Evolutionary conservation across 2,113 vertebrate species (phyloP).

Genomic region (Onychostoma macrolepis): DNA sequence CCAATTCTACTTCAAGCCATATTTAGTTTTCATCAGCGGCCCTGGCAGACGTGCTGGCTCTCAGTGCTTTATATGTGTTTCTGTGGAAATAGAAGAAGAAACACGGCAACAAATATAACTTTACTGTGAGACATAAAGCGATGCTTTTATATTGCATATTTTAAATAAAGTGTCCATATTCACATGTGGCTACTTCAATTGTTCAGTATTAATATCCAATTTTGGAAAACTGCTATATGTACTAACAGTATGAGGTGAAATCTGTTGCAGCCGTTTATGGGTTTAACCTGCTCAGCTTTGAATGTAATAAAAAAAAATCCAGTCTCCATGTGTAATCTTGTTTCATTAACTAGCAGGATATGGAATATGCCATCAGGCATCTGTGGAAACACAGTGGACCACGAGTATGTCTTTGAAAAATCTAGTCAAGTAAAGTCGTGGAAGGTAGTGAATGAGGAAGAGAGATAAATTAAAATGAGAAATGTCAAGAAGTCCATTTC

Average conservation of each 20-base stretch:
- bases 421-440: slow-evolving; percentile 33
- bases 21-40: slow-evolving; percentile 23
- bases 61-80: slow-evolving; percentile 1
- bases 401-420: slow-evolving; percentile 55
- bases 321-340: neutral
- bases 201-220: neutral
- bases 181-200: neutral
- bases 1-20: slow-evolving; percentile 27
- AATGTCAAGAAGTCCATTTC: neutral
- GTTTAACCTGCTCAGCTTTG: neutral
- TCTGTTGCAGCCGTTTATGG: neutral
- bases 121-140: slow-evolving; percentile 58
- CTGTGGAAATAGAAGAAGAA: slow-evolving; percentile 62
- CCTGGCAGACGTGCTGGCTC: neutral
- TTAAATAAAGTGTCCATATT: neutral
- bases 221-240: neutral
- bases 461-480: slow-evolving; percentile 12
- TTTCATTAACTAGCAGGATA: slow-evolving; percentile 10
- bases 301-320: neutral
- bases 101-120: slow-evolving; percentile 64
- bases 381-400: slow-evolving; percentile 56
- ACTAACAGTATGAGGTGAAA: neutral
- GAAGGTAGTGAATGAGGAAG: slow-evolving; percentile 5
- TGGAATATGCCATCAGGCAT: slow-evolving; percentile 61
- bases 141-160: slow-evolving; percentile 57